phyloP scores from a whole-genome alignment of 2,888 invertebrate species.

The Siphlonurus alternatus region DNA sequence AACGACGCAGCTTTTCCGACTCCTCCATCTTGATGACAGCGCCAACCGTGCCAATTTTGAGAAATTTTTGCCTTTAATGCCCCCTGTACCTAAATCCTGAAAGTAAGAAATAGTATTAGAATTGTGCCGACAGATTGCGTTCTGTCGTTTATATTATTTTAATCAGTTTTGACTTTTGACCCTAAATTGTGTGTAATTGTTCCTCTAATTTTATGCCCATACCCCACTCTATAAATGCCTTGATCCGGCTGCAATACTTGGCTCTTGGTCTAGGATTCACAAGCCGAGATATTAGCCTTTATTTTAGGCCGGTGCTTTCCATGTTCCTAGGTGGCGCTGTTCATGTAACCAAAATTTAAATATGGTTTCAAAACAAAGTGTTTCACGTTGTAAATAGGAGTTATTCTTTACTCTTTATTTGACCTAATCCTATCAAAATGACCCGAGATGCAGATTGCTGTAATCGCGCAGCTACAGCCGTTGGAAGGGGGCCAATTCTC shows the following conservation, averaged over 20 bases:
- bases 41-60: constrained; percentile 48
- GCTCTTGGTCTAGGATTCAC: background rate
- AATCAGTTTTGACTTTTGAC: background rate
- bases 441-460: background rate
- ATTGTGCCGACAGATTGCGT: constrained; percentile 17
- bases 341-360: constrained; percentile 8
- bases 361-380: constrained; percentile 5
- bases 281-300: constrained; percentile 1
- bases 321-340: constrained; percentile 5
- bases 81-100: constrained; percentile 13
- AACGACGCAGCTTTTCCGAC: constrained; percentile 8
- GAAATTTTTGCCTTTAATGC: constrained; percentile 36
- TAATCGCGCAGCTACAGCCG: constrained; percentile 9
- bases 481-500: constrained; percentile 8
- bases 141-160: constrained; percentile 10
- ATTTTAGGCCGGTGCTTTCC: background rate
- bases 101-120: constrained; percentile 16
- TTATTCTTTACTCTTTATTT: background rate
- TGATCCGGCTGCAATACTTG: background rate
- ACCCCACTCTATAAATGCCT: constrained; percentile 8
- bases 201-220: constrained; percentile 1
- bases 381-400: background rate
- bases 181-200: background rate
- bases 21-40: constrained; percentile 45
- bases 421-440: background rate